Base-by-base conservation (phyloP, 2,113 vertebrate genomes). In the Uria lomvia region DNA sequence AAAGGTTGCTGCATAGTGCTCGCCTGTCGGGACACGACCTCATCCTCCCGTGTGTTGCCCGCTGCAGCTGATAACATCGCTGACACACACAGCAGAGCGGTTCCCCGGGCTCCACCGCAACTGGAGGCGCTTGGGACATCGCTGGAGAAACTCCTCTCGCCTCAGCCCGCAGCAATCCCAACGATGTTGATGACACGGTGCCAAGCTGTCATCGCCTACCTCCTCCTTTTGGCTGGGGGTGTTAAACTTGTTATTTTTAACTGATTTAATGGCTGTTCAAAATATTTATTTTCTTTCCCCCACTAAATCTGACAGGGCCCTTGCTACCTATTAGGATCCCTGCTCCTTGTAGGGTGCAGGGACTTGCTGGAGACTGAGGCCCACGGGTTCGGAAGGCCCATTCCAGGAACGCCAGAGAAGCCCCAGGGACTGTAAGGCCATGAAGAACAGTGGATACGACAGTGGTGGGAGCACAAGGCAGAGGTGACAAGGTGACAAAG, bases 101-200 rank as follows among this genome's bases (percentile, higher is more conserved):
- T 3, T 56, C 32, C 68, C 13, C 0, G 0, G n/a, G 42, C 47
- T 93, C 50, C 49, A 83, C 36, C 0, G 0, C 12, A 22, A 63
- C 52, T 42, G 18, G 68, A 30, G n/a, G 17, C 5, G 23, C 52
- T 60, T 52, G 75, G 49, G 18, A 80, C 38, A 42, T 16, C 0
- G 0, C 66, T 52, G 52, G 56, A 68, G 91, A 91, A 87, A 55
- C 60, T 87, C 67, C 60, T 65, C 50, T 76, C 1, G 5, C 63
- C 55, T 77, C 79, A 73, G 79, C 75, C 58, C 40, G 58, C 47
- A 70, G 90, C 55, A 79, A 74, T 50, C 29, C 1, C 2, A 56
- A 66, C 0, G 2, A 72, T 16, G 53, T 3, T 47, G 78, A 94
- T 32, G 82, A 90, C 32, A 87, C 30, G 29, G 45, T 8, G 45